Base-by-base conservation (phyloP, 2,113 vertebrate genomes). In the Alethe castanea region DNA sequence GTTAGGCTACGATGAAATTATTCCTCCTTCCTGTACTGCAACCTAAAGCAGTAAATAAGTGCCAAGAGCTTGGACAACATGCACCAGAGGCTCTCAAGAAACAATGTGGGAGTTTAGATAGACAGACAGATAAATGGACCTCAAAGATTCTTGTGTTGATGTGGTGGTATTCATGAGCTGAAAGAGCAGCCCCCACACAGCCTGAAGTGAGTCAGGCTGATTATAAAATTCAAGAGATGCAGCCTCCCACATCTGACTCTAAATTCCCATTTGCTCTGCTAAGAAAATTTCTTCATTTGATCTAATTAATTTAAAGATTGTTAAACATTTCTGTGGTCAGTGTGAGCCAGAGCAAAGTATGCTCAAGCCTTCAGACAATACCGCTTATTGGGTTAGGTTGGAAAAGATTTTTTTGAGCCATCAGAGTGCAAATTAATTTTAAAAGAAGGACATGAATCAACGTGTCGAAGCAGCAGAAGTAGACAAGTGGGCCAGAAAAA, bases 171-270 rank as follows among this genome's bases (percentile, higher is more conserved):
- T 97, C 97, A 94, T 95, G 83, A 95, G 81, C 97, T 97, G 86
- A 96, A 96, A 96, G 88, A 97, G 88, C 96, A 97, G 94, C 96
- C 95, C 96, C 94, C 96, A 97, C 96, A 96, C 84, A 96, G 97
- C 93, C 92, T 97, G 90, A 97, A 98, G 91, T 97, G 97, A 98
- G 96, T 98, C 98, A 98, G 97, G 89, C 96, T 97, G 97, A 97
- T 97, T 97, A 98, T 97, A 97, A 98, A 97, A 98, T 96, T 96
- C 96, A 96, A 97, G 92, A 87, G 94, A 90, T 96, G 93, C 94
- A 97, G 94, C 98, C 97, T 97, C 96, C 97, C 95, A 98, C 97
- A 97, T 96, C 88, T 97, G 96, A 98, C 93, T 96, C 93, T 95
- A 95, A 94, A 94, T 83, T 93, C 90, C 74, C 67, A 85, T 95